Percentiles rank a stretch among this genome's conserved stretches.
phyloP scores from a whole-genome alignment of 2,797 vertebrate genomes.

The Platalea minor region DNA sequence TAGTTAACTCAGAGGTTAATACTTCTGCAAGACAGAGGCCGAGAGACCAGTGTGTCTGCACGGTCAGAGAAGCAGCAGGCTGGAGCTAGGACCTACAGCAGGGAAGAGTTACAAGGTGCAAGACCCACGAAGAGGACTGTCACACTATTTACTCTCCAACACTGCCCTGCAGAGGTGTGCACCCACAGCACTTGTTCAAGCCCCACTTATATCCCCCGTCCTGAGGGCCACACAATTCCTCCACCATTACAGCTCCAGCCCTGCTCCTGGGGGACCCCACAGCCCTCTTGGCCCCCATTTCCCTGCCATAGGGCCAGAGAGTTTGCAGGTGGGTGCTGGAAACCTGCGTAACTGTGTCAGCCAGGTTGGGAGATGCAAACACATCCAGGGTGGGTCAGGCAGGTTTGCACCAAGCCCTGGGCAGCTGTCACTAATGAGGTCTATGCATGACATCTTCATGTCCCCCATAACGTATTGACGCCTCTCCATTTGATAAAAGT shows the following conservation, averaged over 20 bases:
- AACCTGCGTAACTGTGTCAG: rapidly evolving
- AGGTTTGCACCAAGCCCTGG: not conserved
- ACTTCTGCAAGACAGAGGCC: not conserved
- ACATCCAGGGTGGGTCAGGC: not conserved
- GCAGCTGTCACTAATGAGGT: not conserved
- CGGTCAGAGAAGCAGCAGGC: not conserved
- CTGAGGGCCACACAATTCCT: not conserved
- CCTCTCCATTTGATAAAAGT: not conserved
- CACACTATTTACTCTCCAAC: rapidly evolving
- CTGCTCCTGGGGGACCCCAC: not conserved
- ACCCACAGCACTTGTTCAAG: not conserved
- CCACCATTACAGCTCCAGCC: not conserved
- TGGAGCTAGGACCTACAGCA: not conserved
- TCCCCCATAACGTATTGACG: not conserved
- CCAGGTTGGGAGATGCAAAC: not conserved
- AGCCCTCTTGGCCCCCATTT: not conserved
- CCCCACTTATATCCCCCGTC: too few species aligned
- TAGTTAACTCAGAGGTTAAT: not conserved
- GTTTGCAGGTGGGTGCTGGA: not conserved
- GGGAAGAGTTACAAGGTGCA: not conserved
- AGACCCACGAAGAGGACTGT: not conserved
- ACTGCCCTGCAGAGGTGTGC: not conserved
- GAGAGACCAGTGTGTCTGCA: not conserved
- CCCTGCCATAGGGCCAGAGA: rapidly evolving
- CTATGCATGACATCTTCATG: not conserved